Evolutionary conservation across 30 jellyfish, hydroid and myxozoan species (phyloP).

Genomic region (Nemopilema nomurai): DNA sequence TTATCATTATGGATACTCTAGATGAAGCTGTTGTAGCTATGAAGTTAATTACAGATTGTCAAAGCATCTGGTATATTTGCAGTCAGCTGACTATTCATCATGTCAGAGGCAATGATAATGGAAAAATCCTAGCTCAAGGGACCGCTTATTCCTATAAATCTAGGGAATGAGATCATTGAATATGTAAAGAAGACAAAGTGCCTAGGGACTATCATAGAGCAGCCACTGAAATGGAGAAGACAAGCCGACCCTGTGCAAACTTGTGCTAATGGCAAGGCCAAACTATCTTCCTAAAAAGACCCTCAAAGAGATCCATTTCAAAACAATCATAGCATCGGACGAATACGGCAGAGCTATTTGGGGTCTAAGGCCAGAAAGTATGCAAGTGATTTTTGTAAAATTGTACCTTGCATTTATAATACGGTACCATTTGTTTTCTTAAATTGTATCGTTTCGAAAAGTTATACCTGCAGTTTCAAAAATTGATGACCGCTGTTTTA

Average conservation of each 20-base stretch:
- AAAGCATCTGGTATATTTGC: too few relatives aligned
- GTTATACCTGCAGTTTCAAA: too few relatives aligned
- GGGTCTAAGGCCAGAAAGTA: neutral
- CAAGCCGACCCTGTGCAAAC: slow-evolving; percentile 8
- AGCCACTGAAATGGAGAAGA: slow-evolving; percentile 1
- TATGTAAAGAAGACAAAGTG: neutral
- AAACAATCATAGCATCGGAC: slow-evolving; percentile 3
- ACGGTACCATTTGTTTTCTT: too few relatives aligned
- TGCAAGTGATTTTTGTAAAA: too few relatives aligned
- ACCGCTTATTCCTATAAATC: neutral
- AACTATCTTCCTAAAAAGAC: slow-evolving; percentile 6
- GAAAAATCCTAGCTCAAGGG: slow-evolving; percentile 2
- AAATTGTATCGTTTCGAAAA: too few relatives aligned
- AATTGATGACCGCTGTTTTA: too few relatives aligned
- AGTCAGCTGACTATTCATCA: too few relatives aligned
- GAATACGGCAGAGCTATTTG: neutral
- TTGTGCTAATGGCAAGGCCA: slow-evolving; percentile 2
- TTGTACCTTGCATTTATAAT: too few relatives aligned
- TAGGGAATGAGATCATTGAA: slow-evolving; percentile 17
- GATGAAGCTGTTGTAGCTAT: too few relatives aligned
- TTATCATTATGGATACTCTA: too few relatives aligned
- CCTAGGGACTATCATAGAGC: slow-evolving; percentile 26
- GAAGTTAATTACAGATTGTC: too few relatives aligned
- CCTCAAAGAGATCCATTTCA: slow-evolving; percentile 18
- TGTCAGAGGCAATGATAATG: too few relatives aligned